Percentiles rank a stretch among this genome's conserved stretches.
phyloP scores from a whole-genome alignment of 2,113 vertebrate genomes.

The Helogale parvula region DNA sequence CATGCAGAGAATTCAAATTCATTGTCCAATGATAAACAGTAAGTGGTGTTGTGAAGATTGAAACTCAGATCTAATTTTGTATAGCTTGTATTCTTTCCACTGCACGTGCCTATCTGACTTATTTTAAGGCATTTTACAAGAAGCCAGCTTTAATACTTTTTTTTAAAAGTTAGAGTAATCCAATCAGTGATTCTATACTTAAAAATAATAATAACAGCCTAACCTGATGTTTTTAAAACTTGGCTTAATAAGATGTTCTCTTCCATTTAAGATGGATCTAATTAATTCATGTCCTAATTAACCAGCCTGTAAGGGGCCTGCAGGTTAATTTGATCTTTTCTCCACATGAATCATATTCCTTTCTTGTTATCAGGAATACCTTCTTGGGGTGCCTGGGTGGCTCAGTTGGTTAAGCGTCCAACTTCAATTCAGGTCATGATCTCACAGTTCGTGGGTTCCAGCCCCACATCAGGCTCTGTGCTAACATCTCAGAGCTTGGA shows the following conservation, averaged over 20 bases:
- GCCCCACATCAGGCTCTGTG: too few relatives aligned
- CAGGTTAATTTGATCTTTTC: background rate
- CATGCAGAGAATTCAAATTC: background rate
- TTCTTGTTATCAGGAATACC: background rate
- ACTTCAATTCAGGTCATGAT: too few relatives aligned
- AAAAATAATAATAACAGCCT: background rate
- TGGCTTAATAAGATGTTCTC: background rate
- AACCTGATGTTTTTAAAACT: background rate
- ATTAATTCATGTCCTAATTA: constrained; percentile 14
- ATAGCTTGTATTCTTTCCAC: background rate
- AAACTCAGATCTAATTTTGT: background rate
- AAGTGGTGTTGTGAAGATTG: background rate
- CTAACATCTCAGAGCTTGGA: too few relatives aligned
- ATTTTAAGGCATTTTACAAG: background rate
- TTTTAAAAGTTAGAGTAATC: background rate
- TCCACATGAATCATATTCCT: background rate
- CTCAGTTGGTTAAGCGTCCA: too few relatives aligned
- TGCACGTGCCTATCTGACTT: background rate
- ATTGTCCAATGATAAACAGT: background rate
- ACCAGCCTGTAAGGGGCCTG: background rate
- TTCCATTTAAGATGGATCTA: background rate
- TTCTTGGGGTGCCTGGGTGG: background rate
- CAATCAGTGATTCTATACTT: background rate
- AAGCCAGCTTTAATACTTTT: background rate
- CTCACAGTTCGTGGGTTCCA: too few relatives aligned